These are phyloP conservation scores for Leptosomus discolor DNA, from an alignment of 2,113 vertebrate species.

Conservation along the genomic window DNA sequence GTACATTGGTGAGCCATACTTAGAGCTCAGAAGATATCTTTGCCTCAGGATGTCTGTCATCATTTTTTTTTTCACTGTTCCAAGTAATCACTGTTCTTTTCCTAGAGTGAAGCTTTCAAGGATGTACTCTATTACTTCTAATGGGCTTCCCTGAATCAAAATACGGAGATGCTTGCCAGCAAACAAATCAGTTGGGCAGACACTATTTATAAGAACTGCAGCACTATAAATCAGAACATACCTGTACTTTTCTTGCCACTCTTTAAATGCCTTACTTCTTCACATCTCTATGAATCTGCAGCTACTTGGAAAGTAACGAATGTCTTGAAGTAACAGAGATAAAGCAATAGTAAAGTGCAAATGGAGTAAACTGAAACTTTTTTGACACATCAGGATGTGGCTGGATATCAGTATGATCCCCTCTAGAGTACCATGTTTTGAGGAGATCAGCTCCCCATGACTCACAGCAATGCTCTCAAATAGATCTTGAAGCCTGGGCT, in stretches of 20 bases:
- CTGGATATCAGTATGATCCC: neutral
- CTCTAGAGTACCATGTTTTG: neutral
- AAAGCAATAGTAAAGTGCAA: neutral
- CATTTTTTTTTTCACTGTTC: neutral
- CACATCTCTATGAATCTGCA: neutral
- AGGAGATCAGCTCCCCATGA: neutral
- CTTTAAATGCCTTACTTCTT: neutral
- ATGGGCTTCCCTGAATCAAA: neutral
- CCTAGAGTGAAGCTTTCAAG: neutral
- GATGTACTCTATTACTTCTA: neutral
- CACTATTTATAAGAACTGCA: neutral
- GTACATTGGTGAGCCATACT: neutral
- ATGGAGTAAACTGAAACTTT: neutral
- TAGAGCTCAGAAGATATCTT: neutral
- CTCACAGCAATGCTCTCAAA: neutral
- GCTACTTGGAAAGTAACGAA: neutral
- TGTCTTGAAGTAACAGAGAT: neutral
- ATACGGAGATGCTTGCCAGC: neutral
- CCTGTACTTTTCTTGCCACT: neutral
- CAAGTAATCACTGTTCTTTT: neutral
- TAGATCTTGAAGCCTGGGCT: neutral
- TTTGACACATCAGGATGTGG: neutral
- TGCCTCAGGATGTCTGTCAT: neutral
- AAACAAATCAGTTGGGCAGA: neutral
- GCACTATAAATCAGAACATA: neutral